Conservation (phyloP, 2,888 invertebrate genomes). For the Lucinisca nassula region DNA sequence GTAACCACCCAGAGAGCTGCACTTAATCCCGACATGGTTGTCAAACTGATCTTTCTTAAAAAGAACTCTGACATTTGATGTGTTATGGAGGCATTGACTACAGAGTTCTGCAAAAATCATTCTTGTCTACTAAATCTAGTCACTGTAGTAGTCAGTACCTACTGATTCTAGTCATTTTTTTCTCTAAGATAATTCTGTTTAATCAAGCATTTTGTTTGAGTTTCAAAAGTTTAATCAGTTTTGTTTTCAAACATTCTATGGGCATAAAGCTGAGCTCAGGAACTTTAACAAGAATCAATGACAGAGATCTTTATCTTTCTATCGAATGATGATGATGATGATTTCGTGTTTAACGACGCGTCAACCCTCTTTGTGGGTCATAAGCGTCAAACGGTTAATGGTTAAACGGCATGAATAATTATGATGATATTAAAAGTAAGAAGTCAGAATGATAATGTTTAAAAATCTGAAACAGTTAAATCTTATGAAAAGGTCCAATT, state of each 20-base stretch:
- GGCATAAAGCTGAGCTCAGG: too few species aligned
- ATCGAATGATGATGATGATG: too few species aligned
- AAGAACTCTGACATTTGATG: slow-evolving; percentile 3
- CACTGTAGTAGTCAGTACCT: background rate
- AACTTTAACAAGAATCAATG: background rate
- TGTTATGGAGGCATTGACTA: background rate
- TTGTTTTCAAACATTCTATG: background rate
- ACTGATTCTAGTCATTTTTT: background rate
- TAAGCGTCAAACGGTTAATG: too few species aligned
- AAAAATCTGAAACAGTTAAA: too few species aligned
- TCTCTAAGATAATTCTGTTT: background rate
- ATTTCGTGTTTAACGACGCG: too few species aligned
- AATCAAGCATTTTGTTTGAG: background rate
- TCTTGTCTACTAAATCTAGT: background rate
- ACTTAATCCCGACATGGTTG: slow-evolving; percentile 2
- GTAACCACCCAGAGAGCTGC: slow-evolving; percentile 13
- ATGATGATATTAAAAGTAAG: too few species aligned
- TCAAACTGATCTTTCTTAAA: background rate
- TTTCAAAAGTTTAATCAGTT: background rate
- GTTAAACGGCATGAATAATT: too few species aligned
- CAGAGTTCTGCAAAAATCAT: background rate
- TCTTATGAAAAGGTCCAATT: too few species aligned
- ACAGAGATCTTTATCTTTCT: background rate
- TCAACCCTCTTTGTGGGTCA: too few species aligned
- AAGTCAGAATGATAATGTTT: too few species aligned